Conservation (phyloP, 2,113 vertebrate genomes). For the Hippolais icterina region DNA sequence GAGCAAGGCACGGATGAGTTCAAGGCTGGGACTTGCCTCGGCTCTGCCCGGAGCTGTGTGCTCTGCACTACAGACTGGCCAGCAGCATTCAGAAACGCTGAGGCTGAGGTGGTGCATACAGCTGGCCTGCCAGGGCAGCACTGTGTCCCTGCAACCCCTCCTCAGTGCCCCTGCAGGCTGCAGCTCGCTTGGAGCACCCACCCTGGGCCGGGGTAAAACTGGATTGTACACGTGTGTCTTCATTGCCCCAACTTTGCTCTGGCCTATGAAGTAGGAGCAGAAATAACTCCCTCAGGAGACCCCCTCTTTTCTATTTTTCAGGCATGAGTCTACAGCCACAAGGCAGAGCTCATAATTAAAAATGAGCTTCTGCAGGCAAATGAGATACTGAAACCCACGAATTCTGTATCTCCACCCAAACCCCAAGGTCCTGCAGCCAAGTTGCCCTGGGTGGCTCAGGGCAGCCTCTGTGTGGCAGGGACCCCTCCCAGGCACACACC, state of each 20-base stretch:
- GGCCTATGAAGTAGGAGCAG: neutral
- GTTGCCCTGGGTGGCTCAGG: fast-evolving
- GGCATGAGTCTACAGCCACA: neutral
- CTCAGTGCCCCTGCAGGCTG: neutral
- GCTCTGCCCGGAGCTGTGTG: neutral
- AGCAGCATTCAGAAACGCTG: neutral
- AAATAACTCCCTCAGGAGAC: neutral
- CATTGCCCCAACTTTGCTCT: fast-evolving
- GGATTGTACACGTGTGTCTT: fast-evolving
- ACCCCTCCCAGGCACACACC: neutral
- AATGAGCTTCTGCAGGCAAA: neutral
- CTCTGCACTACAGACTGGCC: fast-evolving
- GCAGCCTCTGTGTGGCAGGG: fast-evolving
- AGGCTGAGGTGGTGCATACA: fast-evolving
- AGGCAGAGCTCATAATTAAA: neutral
- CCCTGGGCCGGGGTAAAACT: neutral
- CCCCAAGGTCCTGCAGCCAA: neutral
- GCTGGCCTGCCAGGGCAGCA: neutral
- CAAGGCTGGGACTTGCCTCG: fast-evolving
- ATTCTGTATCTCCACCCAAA: neutral
- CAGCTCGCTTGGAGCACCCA: neutral
- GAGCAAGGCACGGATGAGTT: fast-evolving
- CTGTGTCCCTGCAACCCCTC: neutral
- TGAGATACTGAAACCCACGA: neutral
- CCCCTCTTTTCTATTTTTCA: neutral